Evolutionary conservation across 2,113 vertebrate species (phyloP).

Genomic region (Chiloscyllium plagiosum): DNA sequence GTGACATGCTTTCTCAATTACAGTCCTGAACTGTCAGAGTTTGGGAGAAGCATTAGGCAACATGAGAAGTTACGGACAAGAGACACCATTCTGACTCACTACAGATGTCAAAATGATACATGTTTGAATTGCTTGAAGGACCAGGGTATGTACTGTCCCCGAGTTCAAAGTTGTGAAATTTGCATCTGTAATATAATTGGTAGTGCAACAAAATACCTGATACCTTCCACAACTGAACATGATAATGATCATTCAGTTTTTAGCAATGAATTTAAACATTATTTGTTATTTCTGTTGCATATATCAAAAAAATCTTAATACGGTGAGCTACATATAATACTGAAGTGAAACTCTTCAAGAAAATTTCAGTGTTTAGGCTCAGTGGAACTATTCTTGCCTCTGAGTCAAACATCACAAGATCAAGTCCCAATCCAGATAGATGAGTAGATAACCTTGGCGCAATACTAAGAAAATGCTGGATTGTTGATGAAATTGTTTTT

Average conservation of each 20-base stretch:
- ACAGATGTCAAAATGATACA: background rate
- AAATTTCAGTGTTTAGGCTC: background rate
- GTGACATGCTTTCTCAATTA: background rate
- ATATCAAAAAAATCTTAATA: background rate
- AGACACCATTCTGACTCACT: background rate
- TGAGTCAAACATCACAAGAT: background rate
- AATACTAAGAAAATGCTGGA: background rate
- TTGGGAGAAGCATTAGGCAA: background rate
- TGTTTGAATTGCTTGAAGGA: background rate
- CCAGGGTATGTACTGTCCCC: background rate
- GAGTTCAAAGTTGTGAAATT: background rate
- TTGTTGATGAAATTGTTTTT: background rate
- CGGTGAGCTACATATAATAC: background rate
- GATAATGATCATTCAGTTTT: background rate
- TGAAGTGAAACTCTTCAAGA: background rate
- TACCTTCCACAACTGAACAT: background rate
- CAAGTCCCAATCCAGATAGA: background rate
- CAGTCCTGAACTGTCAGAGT: background rate
- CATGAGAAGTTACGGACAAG: background rate
- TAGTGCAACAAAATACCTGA: background rate
- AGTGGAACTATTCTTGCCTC: background rate
- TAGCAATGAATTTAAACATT: background rate
- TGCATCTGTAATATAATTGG: background rate
- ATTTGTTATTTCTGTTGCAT: background rate
- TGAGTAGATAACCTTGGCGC: background rate